phyloP scores from a whole-genome alignment of 92 coral and sea anemone genomes.

The Bergia sp. region DNA sequence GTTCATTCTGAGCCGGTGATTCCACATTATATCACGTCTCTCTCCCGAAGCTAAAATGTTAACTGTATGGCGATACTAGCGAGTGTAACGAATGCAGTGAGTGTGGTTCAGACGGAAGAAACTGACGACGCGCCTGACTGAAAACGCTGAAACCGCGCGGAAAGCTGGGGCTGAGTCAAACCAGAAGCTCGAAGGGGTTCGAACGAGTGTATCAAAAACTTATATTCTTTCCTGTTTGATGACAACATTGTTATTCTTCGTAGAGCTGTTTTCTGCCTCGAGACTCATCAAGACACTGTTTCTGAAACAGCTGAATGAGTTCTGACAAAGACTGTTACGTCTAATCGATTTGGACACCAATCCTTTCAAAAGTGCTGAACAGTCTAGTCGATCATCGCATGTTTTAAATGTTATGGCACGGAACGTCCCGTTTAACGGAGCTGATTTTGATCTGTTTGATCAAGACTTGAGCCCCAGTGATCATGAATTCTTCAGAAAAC shows the following conservation, averaged over 20 bases:
- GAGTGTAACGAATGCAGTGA: neutral
- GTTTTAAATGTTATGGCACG: conserved; percentile 33
- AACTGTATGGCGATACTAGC: too few species aligned
- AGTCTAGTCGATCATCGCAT: neutral
- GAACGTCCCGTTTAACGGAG: conserved; percentile 48
- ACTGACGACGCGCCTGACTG: too few species aligned
- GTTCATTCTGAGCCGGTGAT: too few species aligned
- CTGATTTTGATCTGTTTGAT: conserved; percentile 87
- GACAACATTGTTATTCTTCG: neutral
- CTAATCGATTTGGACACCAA: too few species aligned
- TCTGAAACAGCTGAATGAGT: neutral
- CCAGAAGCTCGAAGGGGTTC: neutral
- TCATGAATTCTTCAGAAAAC: conserved; percentile 86
- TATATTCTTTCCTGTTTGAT: neutral
- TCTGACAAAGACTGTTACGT: neutral
- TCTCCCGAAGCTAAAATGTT: too few species aligned
- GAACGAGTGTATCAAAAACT: neutral
- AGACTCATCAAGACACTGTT: neutral
- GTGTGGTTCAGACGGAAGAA: too few species aligned
- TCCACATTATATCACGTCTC: too few species aligned
- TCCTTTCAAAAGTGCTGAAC: neutral
- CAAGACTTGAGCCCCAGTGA: conserved; percentile 75
- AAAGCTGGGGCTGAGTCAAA: too few species aligned
- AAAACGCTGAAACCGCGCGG: too few species aligned
- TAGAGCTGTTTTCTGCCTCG: neutral